Percentiles rank a stretch among this genome's conserved stretches.
Evolutionary conservation across 2,797 vertebrate genomes (phyloP).

Genomic region (Poeciliopsis turneri): DNA sequence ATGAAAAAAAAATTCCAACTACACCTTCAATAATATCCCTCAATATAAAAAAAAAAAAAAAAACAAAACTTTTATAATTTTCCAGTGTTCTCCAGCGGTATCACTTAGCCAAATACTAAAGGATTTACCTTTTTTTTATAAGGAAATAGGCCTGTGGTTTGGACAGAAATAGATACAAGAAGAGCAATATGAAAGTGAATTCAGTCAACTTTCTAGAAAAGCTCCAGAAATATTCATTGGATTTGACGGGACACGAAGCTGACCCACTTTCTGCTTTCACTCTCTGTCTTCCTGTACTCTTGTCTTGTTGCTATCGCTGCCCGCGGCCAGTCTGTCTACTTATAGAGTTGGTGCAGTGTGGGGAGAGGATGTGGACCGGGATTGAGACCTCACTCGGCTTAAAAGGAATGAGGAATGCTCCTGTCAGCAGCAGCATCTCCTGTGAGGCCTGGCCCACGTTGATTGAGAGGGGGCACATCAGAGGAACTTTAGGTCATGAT

Average conservation of each 20-base stretch:
- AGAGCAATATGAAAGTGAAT: conserved; percentile 43
- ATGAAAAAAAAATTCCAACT: conserved; percentile 28
- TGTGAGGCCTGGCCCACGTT: conserved; percentile 46
- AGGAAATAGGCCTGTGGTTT: conserved; percentile 44
- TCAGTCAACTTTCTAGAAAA: conserved; percentile 57
- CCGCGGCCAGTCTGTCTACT: conserved; percentile 64
- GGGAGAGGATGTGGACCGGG: conserved; percentile 14
- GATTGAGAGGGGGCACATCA: conserved; percentile 30
- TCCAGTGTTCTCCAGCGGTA: conserved; percentile 17
- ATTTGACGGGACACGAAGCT: conserved; percentile 62
- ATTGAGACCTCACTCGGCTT: conserved; percentile 36
- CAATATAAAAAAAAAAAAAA: conserved; percentile 25
- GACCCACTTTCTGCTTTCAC: conserved; percentile 65
- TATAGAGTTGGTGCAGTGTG: conserved; percentile 34
- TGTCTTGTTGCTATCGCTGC: conserved; percentile 46
- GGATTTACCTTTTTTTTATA: conserved; percentile 62
- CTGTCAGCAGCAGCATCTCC: conserved; percentile 55
- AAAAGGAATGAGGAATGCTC: conserved; percentile 42
- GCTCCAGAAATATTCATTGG: conserved; percentile 53
- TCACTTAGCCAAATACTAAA: conserved; percentile 43
- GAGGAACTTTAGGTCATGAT: conserved; percentile 44
- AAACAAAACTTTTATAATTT: conserved; percentile 38
- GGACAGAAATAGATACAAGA: conserved; percentile 48
- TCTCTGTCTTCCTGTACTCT: conserved; percentile 43
- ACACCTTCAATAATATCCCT: conserved; percentile 50